Evolutionary conservation across 2,113 vertebrate species (phyloP), one percentile per base, ranked within the genome.

Genomic region (Conger conger): DNA sequence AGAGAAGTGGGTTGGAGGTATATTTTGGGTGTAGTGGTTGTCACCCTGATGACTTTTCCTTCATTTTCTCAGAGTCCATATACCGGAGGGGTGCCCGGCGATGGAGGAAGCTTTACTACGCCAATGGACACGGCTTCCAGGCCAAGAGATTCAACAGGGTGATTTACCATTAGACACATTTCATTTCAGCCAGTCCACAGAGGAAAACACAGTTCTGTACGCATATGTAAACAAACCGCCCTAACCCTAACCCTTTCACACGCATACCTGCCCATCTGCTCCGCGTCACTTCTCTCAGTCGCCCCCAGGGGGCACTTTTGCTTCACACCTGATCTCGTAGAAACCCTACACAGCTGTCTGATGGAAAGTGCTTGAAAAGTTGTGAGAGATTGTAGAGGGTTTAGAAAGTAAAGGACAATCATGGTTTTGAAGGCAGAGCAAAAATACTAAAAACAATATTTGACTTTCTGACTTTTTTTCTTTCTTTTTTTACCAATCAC

Each of bases 111-210:
- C 97, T 99, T 76, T 99, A 99, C 87, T 99, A 97, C 92, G 98
- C 98, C 91, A 97, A 96, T 76, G 98, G 98, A 85, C 98, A 99
- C 81, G 97, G 97, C 91, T 99, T 99, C 92, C 98, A 99, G 95
- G 98, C 98, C 88, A 99, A 99, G 87, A 96, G 98, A 88, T 99
- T 99, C 89, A 99, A 99, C 93, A 96, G 98, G 95, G 98, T 99
- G 93, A 93, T 76, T 57, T 30, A 38, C 23, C 53, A 23, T 77
- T 35, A 63, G 23, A 17, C 17, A 17, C 50, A 82, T 36, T 33
- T 36, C 50, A 82, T 36, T 33, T 36, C 4, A 18, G 2, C 27
- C 42, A 4, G 9, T 73, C 9, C 30, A 23, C 30, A 37, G 0
- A 0, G 73, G 76, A 63, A 38, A 30, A 9, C 57, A 40, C 23